Conservation (phyloP, 1,140 invertebrate genomes). For the Agrypnia vestita region DNA sequence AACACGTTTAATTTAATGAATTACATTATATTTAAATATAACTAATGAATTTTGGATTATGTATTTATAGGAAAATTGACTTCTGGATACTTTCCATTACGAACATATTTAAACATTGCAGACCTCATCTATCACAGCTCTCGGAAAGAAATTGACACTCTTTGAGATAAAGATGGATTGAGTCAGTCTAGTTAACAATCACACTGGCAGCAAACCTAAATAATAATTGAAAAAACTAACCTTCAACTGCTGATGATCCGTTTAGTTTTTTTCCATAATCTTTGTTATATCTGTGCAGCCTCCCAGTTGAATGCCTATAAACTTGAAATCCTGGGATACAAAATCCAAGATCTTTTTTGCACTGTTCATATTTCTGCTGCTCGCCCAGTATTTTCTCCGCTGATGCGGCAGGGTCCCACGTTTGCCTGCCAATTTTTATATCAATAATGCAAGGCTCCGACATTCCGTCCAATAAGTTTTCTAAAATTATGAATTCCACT, state of each 20-base stretch:
- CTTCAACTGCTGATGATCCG: constrained; percentile 76
- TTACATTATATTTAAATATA: too few species aligned
- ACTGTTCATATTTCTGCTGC: constrained; percentile 84
- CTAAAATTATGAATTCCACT: constrained; percentile 84
- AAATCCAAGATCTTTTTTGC: constrained; percentile 85
- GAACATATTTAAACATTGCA: too few species aligned
- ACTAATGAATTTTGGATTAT: too few species aligned
- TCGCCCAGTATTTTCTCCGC: constrained; percentile 86
- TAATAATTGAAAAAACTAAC: constrained; percentile 67
- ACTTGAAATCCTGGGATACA: constrained; percentile 94
- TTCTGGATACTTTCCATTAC: too few species aligned
- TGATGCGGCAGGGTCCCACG: constrained; percentile 90
- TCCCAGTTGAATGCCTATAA: constrained; percentile 74
- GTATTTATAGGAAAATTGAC: too few species aligned
- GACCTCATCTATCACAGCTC: too few species aligned
- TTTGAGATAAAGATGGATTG: too few species aligned
- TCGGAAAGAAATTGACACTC: too few species aligned
- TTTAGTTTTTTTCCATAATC: constrained; percentile 85
- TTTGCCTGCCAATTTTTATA: constrained; percentile 92
- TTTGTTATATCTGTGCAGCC: constrained; percentile 79
- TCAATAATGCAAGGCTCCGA: constrained; percentile 93
- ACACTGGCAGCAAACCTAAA: too few species aligned
- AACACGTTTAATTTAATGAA: too few species aligned
- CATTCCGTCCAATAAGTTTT: constrained; percentile 86
- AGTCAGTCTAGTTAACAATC: too few species aligned